These are phyloP conservation scores for Tigriopus japonicus DNA, from an alignment of 1,140 invertebrate genomes.

Conservation along the genomic window DNA sequence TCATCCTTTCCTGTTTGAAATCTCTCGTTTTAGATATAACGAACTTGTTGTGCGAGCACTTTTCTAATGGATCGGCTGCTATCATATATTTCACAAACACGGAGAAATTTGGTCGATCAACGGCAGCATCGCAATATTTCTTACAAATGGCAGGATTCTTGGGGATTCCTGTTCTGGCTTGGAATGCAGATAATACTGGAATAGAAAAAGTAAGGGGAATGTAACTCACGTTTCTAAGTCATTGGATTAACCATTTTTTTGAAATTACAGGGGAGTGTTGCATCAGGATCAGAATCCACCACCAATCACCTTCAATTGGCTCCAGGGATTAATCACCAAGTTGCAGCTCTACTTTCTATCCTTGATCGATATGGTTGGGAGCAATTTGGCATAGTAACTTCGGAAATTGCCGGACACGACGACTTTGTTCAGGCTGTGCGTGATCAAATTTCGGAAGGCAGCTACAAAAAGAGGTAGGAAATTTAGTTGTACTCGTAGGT, in stretches of 20 bases:
- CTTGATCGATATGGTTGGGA: conserved; percentile 89
- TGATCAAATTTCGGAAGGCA: conserved; percentile 48
- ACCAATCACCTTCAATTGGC: conserved; percentile 72
- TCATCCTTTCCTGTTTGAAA: neutral
- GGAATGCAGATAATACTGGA: conserved; percentile 83
- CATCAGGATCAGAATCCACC: conserved; percentile 47
- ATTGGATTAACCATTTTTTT: no score
- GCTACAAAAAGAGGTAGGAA: conserved; percentile 11
- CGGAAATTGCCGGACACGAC: conserved; percentile 72
- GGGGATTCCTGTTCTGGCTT: conserved; percentile 72
- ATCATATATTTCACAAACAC: conserved; percentile 86
- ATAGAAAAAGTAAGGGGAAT: conserved; percentile 27
- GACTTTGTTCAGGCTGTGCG: conserved; percentile 82
- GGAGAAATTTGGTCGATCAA: conserved; percentile 63
- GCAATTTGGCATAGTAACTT: conserved; percentile 67
- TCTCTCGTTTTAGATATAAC: neutral
- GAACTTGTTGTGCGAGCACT: conserved; percentile 24
- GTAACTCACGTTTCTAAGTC: no score
- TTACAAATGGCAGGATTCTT: conserved; percentile 67
- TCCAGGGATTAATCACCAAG: conserved; percentile 75
- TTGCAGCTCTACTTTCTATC: conserved; percentile 74
- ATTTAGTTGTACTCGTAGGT: conserved; percentile 13
- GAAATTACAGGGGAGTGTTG: no score
- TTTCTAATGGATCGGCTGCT: conserved; percentile 66
- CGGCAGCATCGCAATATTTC: conserved; percentile 80